These are phyloP conservation scores for Penaeus chinensis DNA, from an alignment of 1,140 invertebrate species.

Conservation along the genomic window DNA sequence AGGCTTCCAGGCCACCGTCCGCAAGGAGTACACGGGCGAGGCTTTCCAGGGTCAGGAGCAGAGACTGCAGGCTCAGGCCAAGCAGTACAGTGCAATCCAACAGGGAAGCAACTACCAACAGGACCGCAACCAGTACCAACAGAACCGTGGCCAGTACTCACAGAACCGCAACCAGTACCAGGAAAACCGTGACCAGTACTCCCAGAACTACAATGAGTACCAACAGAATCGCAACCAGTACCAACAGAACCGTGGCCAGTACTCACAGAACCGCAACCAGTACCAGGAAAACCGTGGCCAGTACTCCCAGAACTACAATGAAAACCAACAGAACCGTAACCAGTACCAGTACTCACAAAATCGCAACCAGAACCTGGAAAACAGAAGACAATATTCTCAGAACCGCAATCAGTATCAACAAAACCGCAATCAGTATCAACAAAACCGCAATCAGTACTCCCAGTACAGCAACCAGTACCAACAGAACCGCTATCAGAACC, in stretches of 20 bases:
- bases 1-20: constrained; percentile 33
- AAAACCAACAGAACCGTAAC: neutral
- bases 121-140: neutral
- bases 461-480: too few species aligned
- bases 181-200: too few species aligned
- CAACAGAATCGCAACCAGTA: neutral
- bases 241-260: too few species aligned
- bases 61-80: too few species aligned
- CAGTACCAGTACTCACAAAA: neutral
- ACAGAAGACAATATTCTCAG: too few species aligned
- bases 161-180: neutral
- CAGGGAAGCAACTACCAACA: neutral
- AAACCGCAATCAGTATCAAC: neutral
- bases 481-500: too few species aligned
- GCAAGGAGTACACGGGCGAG: neutral
- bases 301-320: neutral
- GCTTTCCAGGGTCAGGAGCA: neutral
- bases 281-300: neutral
- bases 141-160: neutral
- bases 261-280: too few species aligned
- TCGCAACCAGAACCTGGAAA: neutral
- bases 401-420: too few species aligned
- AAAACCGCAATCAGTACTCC: neutral
- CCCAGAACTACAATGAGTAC: too few species aligned
- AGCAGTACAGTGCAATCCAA: neutral